Conservation (phyloP, 2,113 vertebrate species). For the Rhinogobius similis region DNA sequence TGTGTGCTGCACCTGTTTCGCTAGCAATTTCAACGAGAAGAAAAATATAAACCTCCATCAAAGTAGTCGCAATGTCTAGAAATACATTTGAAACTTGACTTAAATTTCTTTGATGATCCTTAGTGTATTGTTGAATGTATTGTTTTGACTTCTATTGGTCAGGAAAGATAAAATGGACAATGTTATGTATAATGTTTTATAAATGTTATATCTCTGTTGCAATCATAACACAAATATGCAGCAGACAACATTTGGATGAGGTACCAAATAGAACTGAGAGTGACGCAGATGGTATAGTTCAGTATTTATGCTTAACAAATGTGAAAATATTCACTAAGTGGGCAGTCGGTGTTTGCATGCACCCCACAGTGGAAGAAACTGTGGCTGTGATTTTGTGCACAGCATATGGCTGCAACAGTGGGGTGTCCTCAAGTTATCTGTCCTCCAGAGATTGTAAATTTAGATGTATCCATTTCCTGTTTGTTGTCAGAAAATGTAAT, state of each 20-base stretch:
- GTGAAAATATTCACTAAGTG: conserved; percentile 34
- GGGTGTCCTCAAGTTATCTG: conserved; percentile 17
- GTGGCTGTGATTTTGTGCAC: conserved; percentile 23
- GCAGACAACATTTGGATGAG: no score
- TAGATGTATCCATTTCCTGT: neutral
- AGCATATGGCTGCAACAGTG: conserved; percentile 32
- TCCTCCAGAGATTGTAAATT: neutral
- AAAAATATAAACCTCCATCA: neutral
- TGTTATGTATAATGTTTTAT: no score
- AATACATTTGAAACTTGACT: no score
- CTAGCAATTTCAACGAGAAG: neutral
- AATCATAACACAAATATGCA: no score
- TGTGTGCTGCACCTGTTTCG: conserved; percentile 46
- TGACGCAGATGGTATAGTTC: neutral
- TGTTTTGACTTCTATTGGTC: no score
- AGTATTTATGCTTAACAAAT: neutral
- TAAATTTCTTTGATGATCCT: no score
- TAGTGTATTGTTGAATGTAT: no score
- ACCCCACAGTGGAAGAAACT: conserved; percentile 45
- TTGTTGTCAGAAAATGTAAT: neutral
- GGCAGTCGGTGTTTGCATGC: conserved; percentile 42
- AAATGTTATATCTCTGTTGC: no score
- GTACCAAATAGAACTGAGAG: neutral
- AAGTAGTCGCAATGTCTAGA: neutral
- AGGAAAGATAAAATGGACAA: no score